Base-by-base conservation (phyloP, 2,888 invertebrate genomes). In the Macrosoma leucophasiata region DNA sequence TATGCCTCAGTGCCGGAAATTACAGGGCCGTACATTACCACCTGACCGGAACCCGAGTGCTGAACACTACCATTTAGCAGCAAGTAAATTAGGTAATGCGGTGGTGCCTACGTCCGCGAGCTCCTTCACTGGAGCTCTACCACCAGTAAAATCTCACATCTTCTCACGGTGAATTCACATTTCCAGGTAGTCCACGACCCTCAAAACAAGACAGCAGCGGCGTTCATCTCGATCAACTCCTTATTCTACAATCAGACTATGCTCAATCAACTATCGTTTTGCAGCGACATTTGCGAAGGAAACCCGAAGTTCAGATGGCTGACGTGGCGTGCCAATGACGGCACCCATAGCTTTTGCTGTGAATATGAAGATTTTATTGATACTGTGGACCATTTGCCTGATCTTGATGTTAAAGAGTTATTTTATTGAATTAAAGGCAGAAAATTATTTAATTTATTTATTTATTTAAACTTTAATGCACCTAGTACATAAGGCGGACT, bases 341-440 rank as follows among this genome's bases (percentile, higher is more conserved):
- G 64, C 0, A 73, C 77, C 0, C 62, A 62, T 18, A 81, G 81
- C 37, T 82, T 81, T 34, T 81, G 81, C 28, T 84, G 82, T 9
- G 52, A 51, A 11, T 84, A 78, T 31, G 20, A 63, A 0, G 56
- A 75, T 0, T 77, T 81, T 12, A 25, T 41, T 1, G 17, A 41
- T 0, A 39, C 40, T 20, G 43, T 76, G 2, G 22, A 49, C 7
- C 48, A 53, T 35, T 41, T 77, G 28, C 65, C 68, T 0, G 32
- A 39, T 0, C 39, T 69, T 1, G 35, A 61, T 24, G 64, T 71
- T 0, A 36, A 35, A 4, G 57, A 48, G 14, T 11, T 52, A 15
- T 62, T 58, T 36, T 48, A 51, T 46, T 55, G 40, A 40, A 28
- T 19, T 5, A 19, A 20, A n/a, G n/a, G 9, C n/a, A 18, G 9